Conservation (phyloP, 2,888 invertebrate species). For the Conus canariensis region DNA sequence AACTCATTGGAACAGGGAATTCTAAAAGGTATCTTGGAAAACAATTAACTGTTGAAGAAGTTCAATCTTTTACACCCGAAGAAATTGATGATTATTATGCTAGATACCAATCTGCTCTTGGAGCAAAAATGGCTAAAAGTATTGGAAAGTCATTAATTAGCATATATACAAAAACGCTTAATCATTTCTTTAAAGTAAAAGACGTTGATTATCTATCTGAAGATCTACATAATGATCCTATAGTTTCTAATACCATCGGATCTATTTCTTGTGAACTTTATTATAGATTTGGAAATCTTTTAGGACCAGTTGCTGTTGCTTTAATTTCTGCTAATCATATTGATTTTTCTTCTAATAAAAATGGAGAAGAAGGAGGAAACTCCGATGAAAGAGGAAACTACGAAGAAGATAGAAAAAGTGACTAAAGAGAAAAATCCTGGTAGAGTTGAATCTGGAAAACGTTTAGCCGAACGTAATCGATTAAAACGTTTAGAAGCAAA, state of each 20-base stretch:
- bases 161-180: neutral
- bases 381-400: no score
- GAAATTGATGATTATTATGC: constrained; percentile 18
- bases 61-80: constrained; percentile 5
- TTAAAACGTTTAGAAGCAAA: constrained; percentile 2
- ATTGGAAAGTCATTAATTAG: neutral
- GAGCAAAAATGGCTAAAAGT: constrained; percentile 2
- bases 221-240: neutral
- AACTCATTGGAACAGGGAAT: constrained; percentile 12
- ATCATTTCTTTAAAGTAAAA: constrained; percentile 18
- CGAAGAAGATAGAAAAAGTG: no score
- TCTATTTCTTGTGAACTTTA: constrained; percentile 11
- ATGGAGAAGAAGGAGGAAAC: constrained; percentile 17
- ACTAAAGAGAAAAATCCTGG: neutral
- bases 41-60: constrained; percentile 18
- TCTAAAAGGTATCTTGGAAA: neutral
- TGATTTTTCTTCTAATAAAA: constrained; percentile 1
- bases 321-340: constrained; percentile 12
- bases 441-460: neutral
- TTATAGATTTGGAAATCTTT: constrained; percentile 13
- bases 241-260: neutral
- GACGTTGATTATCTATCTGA: constrained; percentile 3
- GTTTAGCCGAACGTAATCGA: neutral
- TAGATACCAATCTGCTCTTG: constrained; percentile 12
- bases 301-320: neutral